Conservation (phyloP, 2,888 invertebrate genomes). For the Ditula angustiorana region DNA sequence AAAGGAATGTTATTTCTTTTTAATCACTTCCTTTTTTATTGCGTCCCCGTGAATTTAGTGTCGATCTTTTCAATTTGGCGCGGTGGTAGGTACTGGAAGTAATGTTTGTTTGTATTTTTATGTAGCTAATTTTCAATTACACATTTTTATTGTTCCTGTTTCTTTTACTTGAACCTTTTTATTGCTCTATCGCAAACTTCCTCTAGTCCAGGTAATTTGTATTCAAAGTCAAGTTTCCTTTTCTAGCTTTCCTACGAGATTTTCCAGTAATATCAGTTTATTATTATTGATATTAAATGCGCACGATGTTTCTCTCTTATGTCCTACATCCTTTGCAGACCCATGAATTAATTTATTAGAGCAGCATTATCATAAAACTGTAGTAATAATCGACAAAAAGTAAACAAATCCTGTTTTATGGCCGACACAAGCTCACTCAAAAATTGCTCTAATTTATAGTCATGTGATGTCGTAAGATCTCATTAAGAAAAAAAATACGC, state of each 20-base stretch:
- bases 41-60: constrained; percentile 44
- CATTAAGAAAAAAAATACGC: constrained; percentile 74
- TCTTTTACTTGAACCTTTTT: constrained; percentile 12
- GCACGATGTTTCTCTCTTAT: constrained; percentile 19
- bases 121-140: constrained; percentile 47
- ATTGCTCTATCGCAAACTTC: neutral
- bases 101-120: constrained; percentile 54
- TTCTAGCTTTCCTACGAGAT: neutral
- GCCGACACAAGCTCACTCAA: constrained; percentile 72
- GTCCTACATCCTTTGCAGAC: constrained; percentile 14
- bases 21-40: constrained; percentile 80
- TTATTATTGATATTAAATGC: neutral
- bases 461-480: constrained; percentile 67
- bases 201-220: neutral
- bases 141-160: constrained; percentile 50
- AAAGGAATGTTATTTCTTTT: constrained; percentile 77
- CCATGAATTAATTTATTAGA: constrained; percentile 24
- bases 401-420: constrained; percentile 76
- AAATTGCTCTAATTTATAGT: constrained; percentile 77
- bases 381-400: constrained; percentile 45
- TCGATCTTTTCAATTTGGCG: constrained; percentile 67
- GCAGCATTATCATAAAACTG: constrained; percentile 35
- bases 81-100: constrained; percentile 39
- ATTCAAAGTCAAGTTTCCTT: neutral
- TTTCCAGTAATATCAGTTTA: neutral